phyloP scores from a whole-genome alignment of 2,888 invertebrate species.

The Elegia similella region DNA sequence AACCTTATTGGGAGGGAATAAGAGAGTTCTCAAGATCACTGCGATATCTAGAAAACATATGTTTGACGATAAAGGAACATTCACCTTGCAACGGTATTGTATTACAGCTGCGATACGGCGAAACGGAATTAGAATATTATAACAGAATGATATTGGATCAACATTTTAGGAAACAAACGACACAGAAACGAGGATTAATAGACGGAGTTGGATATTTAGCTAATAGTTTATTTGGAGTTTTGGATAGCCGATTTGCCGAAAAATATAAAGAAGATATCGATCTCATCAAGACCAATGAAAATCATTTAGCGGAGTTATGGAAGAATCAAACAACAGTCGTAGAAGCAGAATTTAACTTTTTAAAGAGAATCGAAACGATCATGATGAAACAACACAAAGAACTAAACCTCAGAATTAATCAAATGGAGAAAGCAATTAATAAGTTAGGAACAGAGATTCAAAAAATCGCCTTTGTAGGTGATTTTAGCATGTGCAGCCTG shows the following conservation, averaged over 20 bases:
- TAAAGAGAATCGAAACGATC: background rate
- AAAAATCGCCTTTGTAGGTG: background rate
- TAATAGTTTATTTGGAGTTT: slow-evolving; percentile 24
- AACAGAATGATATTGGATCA: background rate
- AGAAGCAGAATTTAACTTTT: background rate
- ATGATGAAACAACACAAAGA: background rate
- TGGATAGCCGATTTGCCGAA: slow-evolving; percentile 23
- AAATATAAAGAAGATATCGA: slow-evolving; percentile 22
- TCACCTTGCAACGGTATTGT: background rate
- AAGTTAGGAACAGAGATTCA: background rate
- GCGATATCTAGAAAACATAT: background rate
- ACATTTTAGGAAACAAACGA: background rate
- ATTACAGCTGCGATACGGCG: background rate
- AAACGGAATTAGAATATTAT: background rate
- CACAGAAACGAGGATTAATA: slow-evolving; percentile 16
- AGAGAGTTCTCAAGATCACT: background rate
- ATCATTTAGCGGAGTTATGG: background rate
- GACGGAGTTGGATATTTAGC: slow-evolving; percentile 25
- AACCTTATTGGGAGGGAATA: background rate
- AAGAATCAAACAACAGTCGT: background rate
- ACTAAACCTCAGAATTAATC: background rate
- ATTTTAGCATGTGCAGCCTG: background rate
- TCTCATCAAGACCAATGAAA: slow-evolving; percentile 1
- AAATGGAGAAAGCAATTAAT: background rate
- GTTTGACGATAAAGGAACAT: background rate